Percentiles rank a stretch among this genome's conserved stretches.
phyloP scores from a whole-genome alignment of 2,113 vertebrate species.

The Mohoua ochrocephala region DNA sequence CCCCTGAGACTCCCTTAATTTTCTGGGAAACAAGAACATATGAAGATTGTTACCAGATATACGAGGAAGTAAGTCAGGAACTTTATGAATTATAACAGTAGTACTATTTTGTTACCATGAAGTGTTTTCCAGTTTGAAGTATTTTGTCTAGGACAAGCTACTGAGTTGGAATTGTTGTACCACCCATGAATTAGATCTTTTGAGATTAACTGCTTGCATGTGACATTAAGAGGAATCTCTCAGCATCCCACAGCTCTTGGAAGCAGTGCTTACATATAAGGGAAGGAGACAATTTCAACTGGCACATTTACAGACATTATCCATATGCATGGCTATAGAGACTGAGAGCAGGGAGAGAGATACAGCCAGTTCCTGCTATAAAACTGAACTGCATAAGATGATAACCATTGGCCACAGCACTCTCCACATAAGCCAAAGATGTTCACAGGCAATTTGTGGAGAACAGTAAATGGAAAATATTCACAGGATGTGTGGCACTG shows the following conservation, averaged over 20 bases:
- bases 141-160: background rate
- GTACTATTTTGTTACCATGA: background rate
- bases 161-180: background rate
- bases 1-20: background rate
- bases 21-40: background rate
- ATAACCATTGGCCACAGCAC: background rate
- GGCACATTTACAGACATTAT: background rate
- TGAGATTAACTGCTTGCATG: background rate
- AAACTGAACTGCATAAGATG: background rate
- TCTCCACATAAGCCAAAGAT: background rate
- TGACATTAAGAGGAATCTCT: background rate
- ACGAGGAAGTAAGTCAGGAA: background rate
- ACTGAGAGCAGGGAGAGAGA: background rate
- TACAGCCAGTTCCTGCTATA: background rate
- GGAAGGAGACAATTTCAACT: background rate
- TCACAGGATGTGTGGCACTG: background rate
- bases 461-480: background rate
- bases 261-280: background rate
- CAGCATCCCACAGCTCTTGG: background rate
- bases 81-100: background rate
- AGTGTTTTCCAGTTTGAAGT: background rate
- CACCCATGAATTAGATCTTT: background rate
- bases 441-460: background rate
- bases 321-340: background rate
- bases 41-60: background rate